phyloP scores from a whole-genome alignment of 2,113 vertebrate species.

The Electrona antarctica region DNA sequence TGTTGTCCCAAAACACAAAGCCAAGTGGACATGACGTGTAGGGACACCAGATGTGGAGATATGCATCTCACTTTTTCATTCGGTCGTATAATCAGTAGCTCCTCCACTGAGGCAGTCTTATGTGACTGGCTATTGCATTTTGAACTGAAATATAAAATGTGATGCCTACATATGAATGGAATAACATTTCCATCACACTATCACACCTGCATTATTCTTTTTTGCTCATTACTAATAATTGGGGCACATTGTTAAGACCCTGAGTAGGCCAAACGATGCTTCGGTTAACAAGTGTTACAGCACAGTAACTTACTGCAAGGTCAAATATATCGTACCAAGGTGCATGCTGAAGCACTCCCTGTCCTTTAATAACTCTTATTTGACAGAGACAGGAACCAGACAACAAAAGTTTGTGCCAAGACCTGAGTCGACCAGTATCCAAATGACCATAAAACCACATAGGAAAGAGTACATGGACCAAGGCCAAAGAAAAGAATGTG shows the following conservation, averaged over 20 bases:
- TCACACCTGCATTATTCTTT: background rate
- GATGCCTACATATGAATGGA: too few species aligned
- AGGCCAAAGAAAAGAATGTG: constrained; percentile 14
- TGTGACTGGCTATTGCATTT: too few species aligned
- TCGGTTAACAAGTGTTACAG: constrained; percentile 34
- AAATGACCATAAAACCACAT: constrained; percentile 38
- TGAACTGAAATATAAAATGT: too few species aligned
- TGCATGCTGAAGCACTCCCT: constrained; percentile 37
- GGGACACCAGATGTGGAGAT: constrained; percentile 43
- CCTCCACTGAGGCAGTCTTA: too few species aligned
- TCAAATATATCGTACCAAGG: constrained; percentile 49
- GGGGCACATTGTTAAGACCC: constrained; percentile 39
- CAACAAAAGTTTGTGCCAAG: constrained; percentile 19
- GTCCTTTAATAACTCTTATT: constrained; percentile 14
- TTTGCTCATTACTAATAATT: background rate
- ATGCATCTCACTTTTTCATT: constrained; percentile 14
- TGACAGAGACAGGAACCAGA: constrained; percentile 36
- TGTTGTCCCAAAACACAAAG: constrained; percentile 67
- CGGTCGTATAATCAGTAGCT: too few species aligned
- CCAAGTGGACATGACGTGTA: constrained; percentile 69
- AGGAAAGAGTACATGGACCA: constrained; percentile 25
- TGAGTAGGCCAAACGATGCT: constrained; percentile 51
- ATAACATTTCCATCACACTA: too few species aligned
- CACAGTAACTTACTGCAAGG: constrained; percentile 31
- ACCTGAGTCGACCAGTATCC: constrained; percentile 36